Evolutionary conservation across 2,113 vertebrate genomes (phyloP), one percentile per base, ranked within the genome.

Genomic region (Otolemur garnettii): DNA sequence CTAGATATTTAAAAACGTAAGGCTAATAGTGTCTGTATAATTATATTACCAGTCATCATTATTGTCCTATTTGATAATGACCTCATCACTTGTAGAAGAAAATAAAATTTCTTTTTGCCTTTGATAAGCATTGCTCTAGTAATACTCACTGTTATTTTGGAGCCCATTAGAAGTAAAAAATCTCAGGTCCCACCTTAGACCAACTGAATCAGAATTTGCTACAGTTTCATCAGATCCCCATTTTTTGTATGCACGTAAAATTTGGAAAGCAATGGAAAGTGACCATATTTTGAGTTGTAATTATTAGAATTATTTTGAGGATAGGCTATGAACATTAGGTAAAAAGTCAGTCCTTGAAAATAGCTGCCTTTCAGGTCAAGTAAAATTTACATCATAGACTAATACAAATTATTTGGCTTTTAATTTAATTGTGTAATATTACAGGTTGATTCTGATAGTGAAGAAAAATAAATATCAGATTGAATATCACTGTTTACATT

Each of bases 111-210:
- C 68, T 55, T 94, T 93, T 95, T 91, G 33, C 38, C 17, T 91
- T 89, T 90, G 45, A 66, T 15, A 81, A 45, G 13, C 66, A 24
- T 85, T 84, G 35, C 71, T 81, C 24, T 69, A n/a, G 50, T 88
- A 93, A 82, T 93, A 21, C 64, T 26, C 12, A 62, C 80, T 89
- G 7, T 53, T 89, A 89, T 55, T 86, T 88, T 21, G 55, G 69
- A 93, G 38, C 19, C 45, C 94, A 19, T 74, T 87, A 82, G n/a
- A 91, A 96, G 91, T 93, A 72, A n/a, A 97, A 50, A 93, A 69
- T 69, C 62, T 95, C 21, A 83, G 62, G 8, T 45, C 14, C 45
- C 4, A 64, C 22, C 2, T n/a, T 24, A 87, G 79, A 83, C 55
- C 45, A 92, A 69, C 33, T 93, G 59, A 92, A 92, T 95, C 50